Evolutionary conservation across 2,888 invertebrate genomes (phyloP).

Genomic region (Patella ulyssiponensis): DNA sequence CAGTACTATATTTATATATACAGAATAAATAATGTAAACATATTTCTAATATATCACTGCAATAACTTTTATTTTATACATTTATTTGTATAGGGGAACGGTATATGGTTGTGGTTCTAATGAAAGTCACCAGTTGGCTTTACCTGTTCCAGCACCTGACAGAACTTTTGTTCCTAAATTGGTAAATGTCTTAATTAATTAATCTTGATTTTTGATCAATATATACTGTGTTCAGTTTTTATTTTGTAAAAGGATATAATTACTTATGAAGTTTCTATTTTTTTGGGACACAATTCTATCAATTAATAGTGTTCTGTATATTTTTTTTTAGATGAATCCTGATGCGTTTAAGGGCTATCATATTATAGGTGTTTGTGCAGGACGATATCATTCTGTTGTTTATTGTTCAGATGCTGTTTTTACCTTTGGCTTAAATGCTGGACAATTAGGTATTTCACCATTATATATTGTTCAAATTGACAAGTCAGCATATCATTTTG

Average conservation of each 20-base stretch:
- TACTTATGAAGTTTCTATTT: background rate
- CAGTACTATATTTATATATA: background rate
- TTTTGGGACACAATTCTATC: background rate
- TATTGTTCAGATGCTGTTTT: slow-evolving; percentile 78
- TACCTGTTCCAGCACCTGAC: slow-evolving; percentile 73
- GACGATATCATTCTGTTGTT: slow-evolving; percentile 81
- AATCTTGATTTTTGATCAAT: background rate
- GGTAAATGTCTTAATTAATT: slow-evolving; percentile 32
- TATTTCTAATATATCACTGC: background rate
- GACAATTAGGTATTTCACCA: slow-evolving; percentile 79
- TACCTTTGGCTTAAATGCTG: slow-evolving; percentile 87
- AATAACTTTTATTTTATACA: slow-evolving; percentile 8
- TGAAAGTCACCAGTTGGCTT: slow-evolving; percentile 79
- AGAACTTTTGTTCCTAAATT: slow-evolving; percentile 73
- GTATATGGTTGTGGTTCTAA: slow-evolving; percentile 77
- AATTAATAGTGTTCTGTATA: background rate
- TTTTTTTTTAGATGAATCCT: slow-evolving; percentile 48
- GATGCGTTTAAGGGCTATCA: slow-evolving; percentile 64
- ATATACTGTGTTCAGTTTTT: background rate
- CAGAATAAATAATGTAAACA: too few relatives aligned
- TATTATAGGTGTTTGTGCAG: slow-evolving; percentile 78
- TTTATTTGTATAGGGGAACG: slow-evolving; percentile 74
- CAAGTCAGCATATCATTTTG: too few relatives aligned
- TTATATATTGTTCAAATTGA: background rate
- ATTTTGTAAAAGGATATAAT: too few relatives aligned